Base-by-base conservation (phyloP, 2,888 invertebrate genomes). In the Caenorhabditis sulstoni region DNA sequence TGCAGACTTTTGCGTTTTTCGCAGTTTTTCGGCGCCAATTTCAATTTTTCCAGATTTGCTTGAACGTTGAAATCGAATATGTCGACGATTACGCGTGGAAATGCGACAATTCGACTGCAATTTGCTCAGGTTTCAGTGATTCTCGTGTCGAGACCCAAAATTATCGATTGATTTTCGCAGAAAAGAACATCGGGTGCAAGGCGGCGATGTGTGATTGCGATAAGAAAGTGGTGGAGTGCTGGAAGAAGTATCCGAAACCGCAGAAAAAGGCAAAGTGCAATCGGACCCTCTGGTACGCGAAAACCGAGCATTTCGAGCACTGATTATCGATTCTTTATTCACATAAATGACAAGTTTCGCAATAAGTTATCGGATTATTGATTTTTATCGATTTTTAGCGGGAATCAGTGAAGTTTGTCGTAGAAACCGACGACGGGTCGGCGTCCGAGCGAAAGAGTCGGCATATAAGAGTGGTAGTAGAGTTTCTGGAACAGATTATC, bases 191-290 rank as follows among this genome's bases (percentile, higher is more conserved):
- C 23, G 80, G 75, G 16, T 88, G 88, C 80, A 80, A 84, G 58
- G 79, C 85, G 11, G 84, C 85, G 7, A 82, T 88, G 8, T 88
- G 88, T 74, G 79, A 77, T 35, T 88, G 88, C 53, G 88, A 88
- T 67, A 73, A 75, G 18, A 71, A 64, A 12, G 88, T 88, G 1
- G 88, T 87, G 8, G 82, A 83, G n/a, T 88, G 87, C 66, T 88
- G 87, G 87, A 47, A 59, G 37, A 66, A 87, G 57, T 87, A 55
- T 52, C 82, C 87, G 5, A 80, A 81, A 29, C 88, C 88, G 3
- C 50, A 47, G 14, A 55, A 64, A 20, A 88, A 88, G 65, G 71
- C 71, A 5, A 75, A 66, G 37, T 84, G 83, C 67, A 83, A 83
- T 65, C 53, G 77, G 55, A 64, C 74, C n/a, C 35, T 35, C 8